Conservation (phyloP, 2,113 vertebrate species). For the Dipodomys merriami region DNA sequence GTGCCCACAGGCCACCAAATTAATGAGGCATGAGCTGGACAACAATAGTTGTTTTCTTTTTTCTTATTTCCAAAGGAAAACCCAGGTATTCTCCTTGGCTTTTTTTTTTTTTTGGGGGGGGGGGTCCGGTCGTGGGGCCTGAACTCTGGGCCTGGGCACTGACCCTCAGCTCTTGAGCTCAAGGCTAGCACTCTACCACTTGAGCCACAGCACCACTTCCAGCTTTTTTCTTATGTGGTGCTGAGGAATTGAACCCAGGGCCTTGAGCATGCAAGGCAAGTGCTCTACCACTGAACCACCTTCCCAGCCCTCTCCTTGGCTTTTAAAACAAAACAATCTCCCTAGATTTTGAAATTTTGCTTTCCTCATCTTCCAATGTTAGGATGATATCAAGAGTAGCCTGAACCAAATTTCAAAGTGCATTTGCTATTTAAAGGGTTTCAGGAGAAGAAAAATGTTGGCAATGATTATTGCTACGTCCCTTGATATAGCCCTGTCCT, state of each 20-base stretch:
- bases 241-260: too few relatives aligned
- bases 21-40: slow-evolving; percentile 7
- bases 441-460: slow-evolving; percentile 15
- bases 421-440: slow-evolving; percentile 3
- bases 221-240: too few relatives aligned
- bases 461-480: not conserved
- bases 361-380: not conserved
- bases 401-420: slow-evolving; percentile 19
- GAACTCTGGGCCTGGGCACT: too few relatives aligned
- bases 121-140: too few relatives aligned
- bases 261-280: too few relatives aligned
- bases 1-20: slow-evolving; percentile 20
- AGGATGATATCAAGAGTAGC: not conserved
- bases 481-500: not conserved
- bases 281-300: too few relatives aligned
- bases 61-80: slow-evolving; percentile 4
- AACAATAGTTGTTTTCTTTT: not conserved
- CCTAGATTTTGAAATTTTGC: not conserved
- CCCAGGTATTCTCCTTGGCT: too few relatives aligned
- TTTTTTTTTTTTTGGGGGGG: too few relatives aligned
- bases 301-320: too few relatives aligned
- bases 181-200: too few relatives aligned
- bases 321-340: not conserved
- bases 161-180: too few relatives aligned
- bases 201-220: too few relatives aligned